Evolutionary conservation across 2,113 vertebrate genomes (phyloP), one percentile per base, ranked within the genome.

Genomic region (Mustela nigripes): DNA sequence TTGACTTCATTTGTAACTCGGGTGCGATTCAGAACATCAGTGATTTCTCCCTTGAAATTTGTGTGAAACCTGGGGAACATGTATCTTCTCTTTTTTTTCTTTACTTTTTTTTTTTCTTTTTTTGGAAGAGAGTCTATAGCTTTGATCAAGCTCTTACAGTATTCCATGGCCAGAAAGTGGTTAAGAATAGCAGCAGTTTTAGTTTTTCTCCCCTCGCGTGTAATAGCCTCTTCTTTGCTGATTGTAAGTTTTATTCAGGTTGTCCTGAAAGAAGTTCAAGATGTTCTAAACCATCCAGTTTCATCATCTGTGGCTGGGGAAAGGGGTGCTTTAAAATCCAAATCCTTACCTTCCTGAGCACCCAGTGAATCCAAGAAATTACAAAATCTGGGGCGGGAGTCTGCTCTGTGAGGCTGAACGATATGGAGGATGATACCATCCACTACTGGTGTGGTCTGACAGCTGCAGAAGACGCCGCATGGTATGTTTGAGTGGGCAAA

Each of bases 121-220:
- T 16, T 60, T 48, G 39, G n/a, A 87, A 81, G 42, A 56, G 26
- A 81, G 7, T n/a, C 65, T 86, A 0, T 42, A 76, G 62, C 28
- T 50, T 95, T 73, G 28, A 85, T 85, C 22, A 88, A 56, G n/a
- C 33, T 84, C 45, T 94, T 48, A 86, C 88, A 91, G 36, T 11
- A 95, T 86, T 65, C 53, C n/a, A 31, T 48, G 4, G 33, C 24
- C 33, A 33, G 60, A 79, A 92, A 80, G 60, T 83, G 7, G 14
- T 81, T 45, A 81, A 93, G 85, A 73, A 85, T 1, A 2, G 11
- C 26, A 45, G 11, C 26, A 45, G 6, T 88, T 94, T 48, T n/a
- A 63, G 19, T 36, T 48, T 78, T 69, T 33, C 9, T 73, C 21
- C 8, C 9, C 58, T 5, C 4, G n/a, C 89, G 78, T 28, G 18